These are phyloP conservation scores for Drosophila greeni DNA, from an alignment of 2,888 invertebrate genomes.

Conservation along the genomic window DNA sequence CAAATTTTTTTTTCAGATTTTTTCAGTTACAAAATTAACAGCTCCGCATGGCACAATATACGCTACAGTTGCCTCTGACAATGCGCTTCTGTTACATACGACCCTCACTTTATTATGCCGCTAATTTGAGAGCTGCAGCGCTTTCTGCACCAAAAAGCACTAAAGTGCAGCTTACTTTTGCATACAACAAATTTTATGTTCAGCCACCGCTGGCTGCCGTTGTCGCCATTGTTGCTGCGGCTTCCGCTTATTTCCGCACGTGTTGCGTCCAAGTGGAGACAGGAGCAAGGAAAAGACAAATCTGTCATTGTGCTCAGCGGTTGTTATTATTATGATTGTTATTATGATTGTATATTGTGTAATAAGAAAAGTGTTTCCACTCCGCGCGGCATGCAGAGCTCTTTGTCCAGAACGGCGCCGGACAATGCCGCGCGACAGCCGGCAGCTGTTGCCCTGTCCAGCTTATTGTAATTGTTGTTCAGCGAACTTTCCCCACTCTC, in stretches of 20 bases:
- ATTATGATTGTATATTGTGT: conserved; percentile 52
- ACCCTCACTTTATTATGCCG: conserved; percentile 57
- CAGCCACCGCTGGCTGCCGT: conserved; percentile 48
- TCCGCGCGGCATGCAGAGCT: conserved; percentile 17
- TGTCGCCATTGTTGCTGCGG: conserved; percentile 20
- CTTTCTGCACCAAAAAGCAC: conserved; percentile 66
- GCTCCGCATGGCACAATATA: background rate
- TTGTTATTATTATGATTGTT: conserved; percentile 63
- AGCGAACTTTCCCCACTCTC: conserved; percentile 53
- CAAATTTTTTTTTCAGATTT: background rate
- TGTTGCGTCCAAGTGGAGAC: conserved; percentile 18
- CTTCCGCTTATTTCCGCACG: conserved; percentile 29
- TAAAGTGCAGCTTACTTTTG: conserved; percentile 66
- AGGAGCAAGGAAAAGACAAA: conserved; percentile 46
- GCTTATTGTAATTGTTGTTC: conserved; percentile 69
- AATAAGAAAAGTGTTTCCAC: conserved; percentile 52
- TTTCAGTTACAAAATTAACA: conserved; percentile 2
- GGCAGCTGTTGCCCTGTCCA: conserved; percentile 39
- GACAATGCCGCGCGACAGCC: conserved; percentile 18
- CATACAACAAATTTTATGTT: conserved; percentile 41
- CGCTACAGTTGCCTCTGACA: conserved; percentile 27
- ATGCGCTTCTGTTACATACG: background rate
- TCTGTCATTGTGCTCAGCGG: conserved; percentile 55
- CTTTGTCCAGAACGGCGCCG: conserved; percentile 18
- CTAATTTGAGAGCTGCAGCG: conserved; percentile 62